Evolutionary conservation across 2,113 vertebrate genomes (phyloP).

Genomic region (Psittacula cyanocephala): DNA sequence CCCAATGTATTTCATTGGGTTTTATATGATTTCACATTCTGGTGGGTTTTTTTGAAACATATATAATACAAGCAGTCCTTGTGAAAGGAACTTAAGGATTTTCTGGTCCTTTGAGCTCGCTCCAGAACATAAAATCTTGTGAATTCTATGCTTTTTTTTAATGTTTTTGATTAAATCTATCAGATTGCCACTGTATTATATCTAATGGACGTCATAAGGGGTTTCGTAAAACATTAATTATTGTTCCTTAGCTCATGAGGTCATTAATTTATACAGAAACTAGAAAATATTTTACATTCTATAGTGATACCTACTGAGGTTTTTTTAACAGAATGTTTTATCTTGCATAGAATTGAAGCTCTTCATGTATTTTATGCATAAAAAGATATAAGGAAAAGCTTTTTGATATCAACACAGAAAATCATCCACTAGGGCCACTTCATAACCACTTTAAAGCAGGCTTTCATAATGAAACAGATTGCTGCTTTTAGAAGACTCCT

Average conservation of each 20-base stretch:
- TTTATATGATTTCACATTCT: not conserved
- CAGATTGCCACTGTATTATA: not conserved
- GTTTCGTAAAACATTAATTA: not conserved
- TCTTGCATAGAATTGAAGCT: not conserved
- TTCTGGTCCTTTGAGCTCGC: not conserved
- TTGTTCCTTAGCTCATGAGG: not conserved
- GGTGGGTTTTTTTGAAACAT: not conserved
- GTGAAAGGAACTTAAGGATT: not conserved
- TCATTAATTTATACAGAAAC: not conserved
- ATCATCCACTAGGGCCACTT: not conserved
- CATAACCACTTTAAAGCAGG: not conserved
- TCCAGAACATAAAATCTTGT: not conserved
- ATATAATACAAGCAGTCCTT: not conserved
- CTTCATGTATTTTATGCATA: not conserved
- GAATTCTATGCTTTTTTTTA: not conserved
- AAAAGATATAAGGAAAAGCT: not conserved
- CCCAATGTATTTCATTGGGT: accelerated
- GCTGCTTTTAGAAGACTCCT: not conserved
- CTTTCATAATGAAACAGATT: not conserved
- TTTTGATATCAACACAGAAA: not conserved
- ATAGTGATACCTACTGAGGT: not conserved
- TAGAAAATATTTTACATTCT: not conserved
- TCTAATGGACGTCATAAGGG: not conserved
- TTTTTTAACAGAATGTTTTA: not conserved
- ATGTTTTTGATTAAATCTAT: not conserved